A percentile compares a stretch with the other conserved stretches of the same genome.
Evolutionary conservation across 2,888 invertebrate species (phyloP).

Genomic region (Caradrina clavipalpis): DNA sequence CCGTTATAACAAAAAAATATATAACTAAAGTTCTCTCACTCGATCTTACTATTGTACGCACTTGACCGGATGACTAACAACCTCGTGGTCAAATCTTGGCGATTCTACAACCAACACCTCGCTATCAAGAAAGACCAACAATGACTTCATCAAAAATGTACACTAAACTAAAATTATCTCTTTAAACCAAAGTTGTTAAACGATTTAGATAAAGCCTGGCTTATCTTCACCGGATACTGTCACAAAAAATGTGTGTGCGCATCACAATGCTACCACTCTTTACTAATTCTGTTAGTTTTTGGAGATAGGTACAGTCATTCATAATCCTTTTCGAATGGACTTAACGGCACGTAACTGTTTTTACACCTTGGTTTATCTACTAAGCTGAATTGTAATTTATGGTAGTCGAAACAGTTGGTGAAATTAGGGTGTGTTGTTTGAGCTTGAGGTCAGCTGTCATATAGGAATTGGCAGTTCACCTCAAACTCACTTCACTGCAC

Average conservation of each 20-base stretch:
- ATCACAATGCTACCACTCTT: constrained; percentile 53
- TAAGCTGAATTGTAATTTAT: too few species aligned
- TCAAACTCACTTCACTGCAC: too few species aligned
- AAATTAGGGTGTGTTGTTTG: too few species aligned
- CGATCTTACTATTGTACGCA: too few species aligned
- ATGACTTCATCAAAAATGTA: constrained; percentile 36
- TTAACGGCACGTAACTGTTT: not conserved
- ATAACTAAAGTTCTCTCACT: too few species aligned
- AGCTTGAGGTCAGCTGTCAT: too few species aligned
- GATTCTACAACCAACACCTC: constrained; percentile 1
- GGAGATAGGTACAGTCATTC: constrained; percentile 11
- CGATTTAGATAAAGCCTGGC: constrained; percentile 55
- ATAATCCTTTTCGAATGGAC: constrained; percentile 7
- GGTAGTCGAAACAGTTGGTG: too few species aligned
- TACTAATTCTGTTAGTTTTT: constrained; percentile 19
- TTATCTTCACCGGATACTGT: constrained; percentile 57
- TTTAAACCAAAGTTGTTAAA: constrained; percentile 51
- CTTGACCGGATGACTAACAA: not conserved
- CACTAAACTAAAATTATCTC: constrained; percentile 44
- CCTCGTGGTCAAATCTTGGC: not conserved
- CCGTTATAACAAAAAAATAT: too few species aligned
- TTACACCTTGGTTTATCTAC: not conserved
- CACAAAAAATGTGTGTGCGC: constrained; percentile 41
- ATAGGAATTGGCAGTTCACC: too few species aligned
- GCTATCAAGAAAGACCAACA: constrained; percentile 31